Base-by-base conservation (phyloP, 2,797 vertebrate species). In the Merluccius polli region DNA sequence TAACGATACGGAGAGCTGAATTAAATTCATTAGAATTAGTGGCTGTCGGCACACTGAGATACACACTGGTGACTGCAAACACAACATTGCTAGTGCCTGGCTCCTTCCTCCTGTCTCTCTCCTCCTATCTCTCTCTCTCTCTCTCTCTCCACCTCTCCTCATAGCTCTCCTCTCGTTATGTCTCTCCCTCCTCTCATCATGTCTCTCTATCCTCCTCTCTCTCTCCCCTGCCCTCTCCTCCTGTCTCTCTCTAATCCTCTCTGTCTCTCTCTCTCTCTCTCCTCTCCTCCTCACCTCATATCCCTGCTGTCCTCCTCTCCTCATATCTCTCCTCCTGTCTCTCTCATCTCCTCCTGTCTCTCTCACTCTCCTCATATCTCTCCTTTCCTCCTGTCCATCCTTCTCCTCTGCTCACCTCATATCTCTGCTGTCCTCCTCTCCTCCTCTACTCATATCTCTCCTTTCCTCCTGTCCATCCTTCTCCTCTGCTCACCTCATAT, bases 1-100 rank as follows among this genome's bases (percentile, higher is more conserved):
- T 85, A 87, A 84, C 82, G 69, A 72, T 77, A 78, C 30, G 3
- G 33, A 84, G 78, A 83, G 83, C 77, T 65, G 83, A 86, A 88
- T 86, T 83, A 86, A 87, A 21, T 52, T 52, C 15, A n/a, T 79
- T 79, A 69, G 72, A 86, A 81, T 81, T 81, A 86, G 76, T 75
- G 74, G 48, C 48, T 52, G 48, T 52, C 16, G 48, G 48, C 48
- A 52, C 48, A n/a, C 16, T 52, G 48, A 21, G 48, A 52, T n/a
- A n/a, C 48, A 6, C 48, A 52, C 48, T 21, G 48, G 48, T 52
- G 48, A 52, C 48, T 52, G 48, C 21, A 52, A 52, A 52, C 48
- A 52, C 48, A 52, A 52, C 48, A n/a, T 8, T 8, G 33, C 33
- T 35, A 35, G 16, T 7, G 48, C 15, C 48, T 44, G 12, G 21